Conservation (phyloP, 2,888 invertebrate species). For the Luperina nickerlii region DNA sequence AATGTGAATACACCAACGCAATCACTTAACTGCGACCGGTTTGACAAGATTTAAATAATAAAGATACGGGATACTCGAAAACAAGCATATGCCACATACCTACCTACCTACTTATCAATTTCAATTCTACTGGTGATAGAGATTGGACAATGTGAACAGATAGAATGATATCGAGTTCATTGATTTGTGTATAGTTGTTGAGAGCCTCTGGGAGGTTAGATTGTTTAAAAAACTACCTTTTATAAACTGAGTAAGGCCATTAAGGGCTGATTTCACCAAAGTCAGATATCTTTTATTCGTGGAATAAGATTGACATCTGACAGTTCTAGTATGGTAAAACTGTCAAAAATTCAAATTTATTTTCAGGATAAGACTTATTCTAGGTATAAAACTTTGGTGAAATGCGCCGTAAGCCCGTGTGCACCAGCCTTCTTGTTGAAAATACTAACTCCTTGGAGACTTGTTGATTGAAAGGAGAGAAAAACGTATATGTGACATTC, state of each 20-base stretch:
- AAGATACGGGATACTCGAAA: slow-evolving; percentile 85
- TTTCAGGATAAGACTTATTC: too few relatives aligned
- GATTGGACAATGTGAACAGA: slow-evolving; percentile 66
- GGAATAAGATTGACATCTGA: too few relatives aligned
- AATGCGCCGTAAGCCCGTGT: too few relatives aligned
- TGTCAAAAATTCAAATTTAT: too few relatives aligned
- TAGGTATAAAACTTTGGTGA: too few relatives aligned
- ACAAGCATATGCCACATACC: slow-evolving; percentile 88
- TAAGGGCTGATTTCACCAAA: too few relatives aligned
- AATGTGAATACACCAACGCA: slow-evolving; percentile 76
- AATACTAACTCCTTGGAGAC: background rate
- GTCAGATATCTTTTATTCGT: too few relatives aligned
- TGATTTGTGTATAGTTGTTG: slow-evolving; percentile 42
- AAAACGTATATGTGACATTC: background rate
- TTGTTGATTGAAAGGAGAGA: background rate
- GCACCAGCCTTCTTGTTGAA: background rate
- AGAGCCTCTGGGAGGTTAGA: slow-evolving; percentile 52
- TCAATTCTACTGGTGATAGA: slow-evolving; percentile 82
- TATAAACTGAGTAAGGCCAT: background rate
- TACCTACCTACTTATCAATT: slow-evolving; percentile 87
- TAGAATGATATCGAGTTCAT: slow-evolving; percentile 10
- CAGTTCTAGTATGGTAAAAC: too few relatives aligned
- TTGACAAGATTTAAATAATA: slow-evolving; percentile 83
- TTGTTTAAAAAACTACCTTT: background rate
- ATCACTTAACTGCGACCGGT: slow-evolving; percentile 84